phyloP scores from a whole-genome alignment of 2,797 vertebrate genomes.

The Eulemur albifrons region DNA sequence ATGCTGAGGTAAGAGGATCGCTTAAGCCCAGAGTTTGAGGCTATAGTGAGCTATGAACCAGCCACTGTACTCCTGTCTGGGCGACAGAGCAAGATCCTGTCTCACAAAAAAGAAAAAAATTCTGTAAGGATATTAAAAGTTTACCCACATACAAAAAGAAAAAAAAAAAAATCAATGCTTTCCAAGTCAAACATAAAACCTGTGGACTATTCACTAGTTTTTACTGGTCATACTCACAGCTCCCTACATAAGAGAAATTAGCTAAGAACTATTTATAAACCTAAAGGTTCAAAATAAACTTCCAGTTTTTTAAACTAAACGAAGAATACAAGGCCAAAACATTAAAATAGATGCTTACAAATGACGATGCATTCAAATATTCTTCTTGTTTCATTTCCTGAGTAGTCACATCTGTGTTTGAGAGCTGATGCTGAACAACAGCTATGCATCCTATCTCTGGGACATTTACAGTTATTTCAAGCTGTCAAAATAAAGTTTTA shows the following conservation, averaged over 20 bases:
- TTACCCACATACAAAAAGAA: background rate
- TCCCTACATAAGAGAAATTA: background rate
- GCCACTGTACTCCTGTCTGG: background rate
- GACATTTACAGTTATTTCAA: constrained; percentile 91
- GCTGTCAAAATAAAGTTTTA: constrained; percentile 83
- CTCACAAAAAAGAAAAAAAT: background rate
- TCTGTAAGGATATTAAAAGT: background rate
- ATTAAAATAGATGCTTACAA: constrained; percentile 69
- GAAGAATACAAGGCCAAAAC: background rate
- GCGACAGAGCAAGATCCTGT: background rate
- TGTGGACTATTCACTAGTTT: background rate
- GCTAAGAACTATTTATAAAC: background rate
- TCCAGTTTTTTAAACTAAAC: background rate
- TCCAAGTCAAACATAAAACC: constrained; percentile 30
- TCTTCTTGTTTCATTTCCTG: constrained; percentile 67
- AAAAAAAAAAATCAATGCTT: background rate
- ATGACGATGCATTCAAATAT: constrained; percentile 75
- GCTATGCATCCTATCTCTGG: constrained; percentile 85
- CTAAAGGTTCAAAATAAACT: constrained; percentile 24
- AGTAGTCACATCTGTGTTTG: constrained; percentile 78
- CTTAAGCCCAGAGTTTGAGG: background rate
- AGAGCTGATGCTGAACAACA: constrained; percentile 83
- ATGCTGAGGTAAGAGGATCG: background rate
- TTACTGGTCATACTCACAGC: background rate
- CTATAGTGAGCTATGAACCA: background rate